A percentile compares a stretch with the other conserved stretches of the same genome.
phyloP scores from a whole-genome alignment of 2,113 vertebrate genomes.

The Stictonetta naevosa region DNA sequence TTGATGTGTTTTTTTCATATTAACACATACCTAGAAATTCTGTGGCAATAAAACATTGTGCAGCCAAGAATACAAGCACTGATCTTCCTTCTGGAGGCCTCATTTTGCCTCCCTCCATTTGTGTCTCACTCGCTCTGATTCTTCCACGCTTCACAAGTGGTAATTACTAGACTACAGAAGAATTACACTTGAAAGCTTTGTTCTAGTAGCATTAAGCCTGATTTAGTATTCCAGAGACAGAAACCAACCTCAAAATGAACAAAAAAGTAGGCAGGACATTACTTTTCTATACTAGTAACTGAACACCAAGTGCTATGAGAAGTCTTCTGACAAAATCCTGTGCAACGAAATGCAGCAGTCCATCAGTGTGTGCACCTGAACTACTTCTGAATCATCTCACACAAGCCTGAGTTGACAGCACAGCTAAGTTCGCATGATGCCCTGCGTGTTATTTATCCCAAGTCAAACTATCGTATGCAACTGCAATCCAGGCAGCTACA shows the following conservation, averaged over 20 bases:
- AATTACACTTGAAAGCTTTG: constrained; percentile 1
- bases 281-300: background rate
- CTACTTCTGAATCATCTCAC: background rate
- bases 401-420: background rate
- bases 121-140: background rate
- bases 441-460: background rate
- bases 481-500: background rate
- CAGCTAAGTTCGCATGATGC: fast-evolving
- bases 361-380: background rate
- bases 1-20: background rate
- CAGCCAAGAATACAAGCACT: background rate
- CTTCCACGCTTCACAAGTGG: background rate
- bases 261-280: background rate
- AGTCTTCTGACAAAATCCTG: background rate
- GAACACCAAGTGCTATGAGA: background rate
- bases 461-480: background rate
- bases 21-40: background rate
- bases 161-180: background rate
- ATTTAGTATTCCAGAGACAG: background rate
- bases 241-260: background rate
- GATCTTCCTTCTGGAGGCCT: background rate
- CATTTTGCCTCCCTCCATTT: background rate
- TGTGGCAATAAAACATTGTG: constrained; percentile 1
- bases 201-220: background rate
- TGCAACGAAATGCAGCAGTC: background rate